phyloP scores from a whole-genome alignment of 2,888 invertebrate species.

The Metellina segmentata region DNA sequence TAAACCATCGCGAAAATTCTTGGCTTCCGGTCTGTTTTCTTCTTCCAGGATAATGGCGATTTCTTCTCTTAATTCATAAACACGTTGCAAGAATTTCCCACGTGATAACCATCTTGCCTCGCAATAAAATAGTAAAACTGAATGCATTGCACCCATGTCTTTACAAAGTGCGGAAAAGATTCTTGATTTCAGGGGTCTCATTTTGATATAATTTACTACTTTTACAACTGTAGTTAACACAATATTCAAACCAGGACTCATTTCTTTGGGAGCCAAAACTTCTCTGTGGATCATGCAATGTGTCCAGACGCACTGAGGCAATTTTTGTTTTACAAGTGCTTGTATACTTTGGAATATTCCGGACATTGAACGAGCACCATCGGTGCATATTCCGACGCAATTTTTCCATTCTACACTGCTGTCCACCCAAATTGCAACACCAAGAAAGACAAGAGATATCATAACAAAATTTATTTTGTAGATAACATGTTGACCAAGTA shows the following conservation, averaged over 20 bases:
- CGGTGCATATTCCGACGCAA: constrained; percentile 54
- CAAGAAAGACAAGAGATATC: no score
- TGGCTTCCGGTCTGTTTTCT: constrained; percentile 58
- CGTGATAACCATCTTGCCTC: no score
- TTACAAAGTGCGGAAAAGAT: no score
- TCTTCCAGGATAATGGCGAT: constrained; percentile 23
- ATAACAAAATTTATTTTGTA: no score
- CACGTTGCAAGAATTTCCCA: no score
- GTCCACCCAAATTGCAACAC: no score
- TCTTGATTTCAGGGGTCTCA: constrained; percentile 13
- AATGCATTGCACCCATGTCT: no score
- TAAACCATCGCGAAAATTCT: constrained; percentile 68
- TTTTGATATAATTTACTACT: constrained; percentile 37
- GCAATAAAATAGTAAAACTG: no score
- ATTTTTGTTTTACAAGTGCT: constrained; percentile 52
- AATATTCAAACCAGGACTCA: constrained; percentile 21
- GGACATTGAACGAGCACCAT: constrained; percentile 52
- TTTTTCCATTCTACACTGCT: no score
- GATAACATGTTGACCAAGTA: no score
- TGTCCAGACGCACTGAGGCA: constrained; percentile 35
- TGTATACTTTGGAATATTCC: constrained; percentile 53
- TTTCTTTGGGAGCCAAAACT: constrained; percentile 26
- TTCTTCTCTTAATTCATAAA: no score
- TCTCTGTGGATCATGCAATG: constrained; percentile 31
- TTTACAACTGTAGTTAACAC: constrained; percentile 21